phyloP scores from a whole-genome alignment of 2,888 invertebrate genomes.

The Aleiodes alternator region DNA sequence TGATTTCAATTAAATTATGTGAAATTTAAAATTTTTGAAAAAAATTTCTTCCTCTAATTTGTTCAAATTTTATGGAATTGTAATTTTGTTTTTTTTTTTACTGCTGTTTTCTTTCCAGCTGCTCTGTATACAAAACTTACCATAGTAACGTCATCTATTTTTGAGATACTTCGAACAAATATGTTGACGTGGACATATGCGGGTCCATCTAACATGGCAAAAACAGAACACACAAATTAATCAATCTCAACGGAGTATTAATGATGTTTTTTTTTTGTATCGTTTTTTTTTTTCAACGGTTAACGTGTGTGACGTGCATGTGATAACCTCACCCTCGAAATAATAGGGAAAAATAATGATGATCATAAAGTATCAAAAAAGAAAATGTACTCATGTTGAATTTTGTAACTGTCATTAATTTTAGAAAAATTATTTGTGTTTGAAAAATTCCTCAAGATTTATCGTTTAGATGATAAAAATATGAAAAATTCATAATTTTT shows the following conservation, averaged over 20 bases:
- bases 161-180: slow-evolving; percentile 98
- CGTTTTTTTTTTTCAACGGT: slow-evolving; percentile 26
- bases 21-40: not conserved
- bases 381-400: no score
- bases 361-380: no score
- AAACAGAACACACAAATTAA: slow-evolving; percentile 74
- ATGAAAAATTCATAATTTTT: no score
- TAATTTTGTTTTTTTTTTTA: not conserved
- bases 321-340: slow-evolving; percentile 18
- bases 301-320: slow-evolving; percentile 43
- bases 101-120: not conserved
- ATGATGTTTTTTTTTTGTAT: slow-evolving; percentile 40
- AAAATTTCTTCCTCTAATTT: not conserved
- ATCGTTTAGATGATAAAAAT: no score
- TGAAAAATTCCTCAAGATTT: no score
- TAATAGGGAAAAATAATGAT: no score
- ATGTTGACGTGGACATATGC: slow-evolving; percentile 98
- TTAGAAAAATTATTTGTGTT: no score
- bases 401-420: no score
- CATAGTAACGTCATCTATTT: slow-evolving; percentile 99
- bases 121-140: slow-evolving; percentile 82
- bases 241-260: slow-evolving; percentile 63
- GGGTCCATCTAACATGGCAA: slow-evolving; percentile 87
- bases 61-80: not conserved
- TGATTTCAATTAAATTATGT: not conserved